Percentiles rank a stretch among this genome's conserved stretches.
These are phyloP conservation scores for Chromobotia macracanthus DNA, from an alignment of 2,797 vertebrate genomes.

Conservation along the genomic window DNA sequence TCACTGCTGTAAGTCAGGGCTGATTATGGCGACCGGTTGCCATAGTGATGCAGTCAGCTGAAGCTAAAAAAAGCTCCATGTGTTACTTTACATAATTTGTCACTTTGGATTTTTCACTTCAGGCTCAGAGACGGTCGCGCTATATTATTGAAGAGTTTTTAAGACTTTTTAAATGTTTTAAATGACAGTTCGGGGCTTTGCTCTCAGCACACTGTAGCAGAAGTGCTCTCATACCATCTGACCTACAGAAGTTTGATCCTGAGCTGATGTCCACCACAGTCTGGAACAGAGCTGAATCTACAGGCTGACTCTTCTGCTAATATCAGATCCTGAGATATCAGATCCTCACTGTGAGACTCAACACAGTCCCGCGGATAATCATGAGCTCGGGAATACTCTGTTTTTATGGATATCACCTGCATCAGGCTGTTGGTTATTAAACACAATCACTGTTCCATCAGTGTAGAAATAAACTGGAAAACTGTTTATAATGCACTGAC, in stretches of 20 bases:
- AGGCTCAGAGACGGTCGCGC: constrained; percentile 49
- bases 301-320: too few species aligned
- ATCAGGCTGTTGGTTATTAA: too few species aligned
- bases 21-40: constrained; percentile 66
- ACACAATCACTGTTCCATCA: too few species aligned
- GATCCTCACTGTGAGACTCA: too few species aligned
- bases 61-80: constrained; percentile 69
- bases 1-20: constrained; percentile 50
- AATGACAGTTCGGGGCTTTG: background rate
- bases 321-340: too few species aligned
- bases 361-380: too few species aligned
- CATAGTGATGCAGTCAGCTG: constrained; percentile 66
- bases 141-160: constrained; percentile 53
- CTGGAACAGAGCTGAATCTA: background rate
- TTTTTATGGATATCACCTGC: too few species aligned
- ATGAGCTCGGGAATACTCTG: too few species aligned
- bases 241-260: background rate
- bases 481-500: too few species aligned
- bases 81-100: constrained; percentile 75
- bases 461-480: too few species aligned
- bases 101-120: constrained; percentile 70
- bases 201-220: too few species aligned
- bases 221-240: too few species aligned
- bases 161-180: constrained; percentile 42
- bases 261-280: background rate